Evolutionary conservation across 2,888 invertebrate species (phyloP).

Genomic region (Lydus trimaculatus): DNA sequence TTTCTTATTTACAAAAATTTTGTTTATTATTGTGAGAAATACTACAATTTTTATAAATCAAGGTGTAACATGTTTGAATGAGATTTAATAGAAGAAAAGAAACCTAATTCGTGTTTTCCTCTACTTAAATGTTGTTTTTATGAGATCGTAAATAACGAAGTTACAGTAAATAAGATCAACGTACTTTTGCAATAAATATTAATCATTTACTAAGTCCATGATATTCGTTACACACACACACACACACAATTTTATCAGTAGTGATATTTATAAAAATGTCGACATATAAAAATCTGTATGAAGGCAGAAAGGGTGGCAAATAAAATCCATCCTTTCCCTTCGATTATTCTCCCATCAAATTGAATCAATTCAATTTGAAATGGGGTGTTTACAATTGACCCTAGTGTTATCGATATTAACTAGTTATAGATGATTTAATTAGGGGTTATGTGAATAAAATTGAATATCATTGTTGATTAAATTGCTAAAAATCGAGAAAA

Average conservation of each 20-base stretch:
- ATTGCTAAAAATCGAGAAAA: background rate
- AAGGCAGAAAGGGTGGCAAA: background rate
- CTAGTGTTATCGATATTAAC: background rate
- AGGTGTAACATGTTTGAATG: background rate
- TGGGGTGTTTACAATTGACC: background rate
- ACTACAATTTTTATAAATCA: background rate
- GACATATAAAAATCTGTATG: background rate
- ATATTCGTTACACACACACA: no score
- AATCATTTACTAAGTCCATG: background rate
- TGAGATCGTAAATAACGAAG: constrained; percentile 1
- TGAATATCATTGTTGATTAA: background rate
- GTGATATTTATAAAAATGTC: background rate
- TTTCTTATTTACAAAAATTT: no score
- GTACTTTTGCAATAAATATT: background rate
- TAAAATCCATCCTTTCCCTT: background rate
- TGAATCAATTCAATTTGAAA: background rate
- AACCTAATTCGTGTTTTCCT: background rate
- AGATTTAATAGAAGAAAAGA: background rate
- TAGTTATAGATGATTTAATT: background rate
- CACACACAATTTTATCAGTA: background rate
- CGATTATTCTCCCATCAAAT: background rate
- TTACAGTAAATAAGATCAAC: background rate
- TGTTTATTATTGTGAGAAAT: no score
- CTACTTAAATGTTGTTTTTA: background rate
- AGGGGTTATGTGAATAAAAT: background rate